A percentile compares a stretch with the other conserved stretches of the same genome.
These are phyloP conservation scores for Enteromius mattozi DNA, from an alignment of 2,797 vertebrate species.

Conservation along the genomic window DNA sequence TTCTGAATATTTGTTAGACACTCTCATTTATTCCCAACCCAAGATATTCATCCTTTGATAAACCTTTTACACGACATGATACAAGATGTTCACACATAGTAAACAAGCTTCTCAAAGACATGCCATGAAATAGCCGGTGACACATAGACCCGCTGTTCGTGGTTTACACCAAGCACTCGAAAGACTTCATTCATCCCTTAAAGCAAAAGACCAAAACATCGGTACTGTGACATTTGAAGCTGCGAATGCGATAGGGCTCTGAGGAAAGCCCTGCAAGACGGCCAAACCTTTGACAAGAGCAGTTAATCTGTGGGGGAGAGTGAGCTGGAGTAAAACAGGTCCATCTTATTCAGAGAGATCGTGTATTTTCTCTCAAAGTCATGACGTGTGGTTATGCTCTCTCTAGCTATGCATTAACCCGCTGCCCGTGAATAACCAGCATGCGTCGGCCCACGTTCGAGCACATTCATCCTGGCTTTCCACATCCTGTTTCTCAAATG, in stretches of 20 bases:
- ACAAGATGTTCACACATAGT: conserved; percentile 16
- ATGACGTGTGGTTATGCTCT: conserved; percentile 54
- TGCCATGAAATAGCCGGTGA: conserved; percentile 13
- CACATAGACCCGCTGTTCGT: background rate
- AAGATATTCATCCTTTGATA: background rate
- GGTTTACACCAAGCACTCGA: conserved; percentile 32
- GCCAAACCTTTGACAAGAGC: conserved; percentile 16
- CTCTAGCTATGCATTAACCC: conserved; percentile 43
- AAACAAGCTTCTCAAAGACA: conserved; percentile 17
- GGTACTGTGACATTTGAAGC: conserved; percentile 39
- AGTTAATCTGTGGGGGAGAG: conserved; percentile 24
- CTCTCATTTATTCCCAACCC: background rate
- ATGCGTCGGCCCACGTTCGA: conserved; percentile 14
- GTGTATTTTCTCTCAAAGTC: conserved; percentile 44
- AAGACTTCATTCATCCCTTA: conserved; percentile 30
- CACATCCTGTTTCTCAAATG: conserved; percentile 48
- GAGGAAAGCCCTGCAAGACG: conserved; percentile 25
- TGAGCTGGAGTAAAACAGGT: conserved; percentile 23
- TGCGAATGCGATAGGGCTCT: background rate
- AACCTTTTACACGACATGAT: background rate
- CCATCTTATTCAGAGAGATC: conserved; percentile 50
- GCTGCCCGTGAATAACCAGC: conserved; percentile 48
- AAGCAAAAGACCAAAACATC: conserved; percentile 38
- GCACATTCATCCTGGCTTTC: conserved; percentile 44
- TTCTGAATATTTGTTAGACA: background rate